Conservation (phyloP, 2,797 vertebrate genomes). For the Taeniopygia guttata region DNA sequence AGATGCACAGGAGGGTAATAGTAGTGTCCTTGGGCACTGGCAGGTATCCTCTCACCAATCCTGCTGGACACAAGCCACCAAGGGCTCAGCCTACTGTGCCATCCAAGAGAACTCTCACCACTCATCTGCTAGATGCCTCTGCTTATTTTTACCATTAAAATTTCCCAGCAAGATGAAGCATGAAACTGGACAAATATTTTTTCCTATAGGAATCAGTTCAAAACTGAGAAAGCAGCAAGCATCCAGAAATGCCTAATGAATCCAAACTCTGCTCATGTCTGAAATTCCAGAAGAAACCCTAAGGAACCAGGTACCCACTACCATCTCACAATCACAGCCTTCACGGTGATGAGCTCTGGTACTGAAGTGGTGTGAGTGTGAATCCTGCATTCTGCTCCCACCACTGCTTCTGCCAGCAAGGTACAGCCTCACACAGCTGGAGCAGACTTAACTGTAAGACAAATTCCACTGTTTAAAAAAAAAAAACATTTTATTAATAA, state of each 20-base stretch:
- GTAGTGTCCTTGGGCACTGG: background rate
- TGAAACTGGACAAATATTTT: background rate
- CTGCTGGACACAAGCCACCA: rapidly evolving
- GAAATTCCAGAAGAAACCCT: background rate
- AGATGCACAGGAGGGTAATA: background rate
- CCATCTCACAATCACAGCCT: background rate
- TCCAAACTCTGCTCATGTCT: background rate
- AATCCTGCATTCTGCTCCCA: background rate
- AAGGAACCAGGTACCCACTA: background rate
- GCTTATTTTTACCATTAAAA: background rate
- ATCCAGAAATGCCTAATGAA: background rate
- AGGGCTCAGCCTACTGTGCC: background rate
- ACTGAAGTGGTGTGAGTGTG: background rate
- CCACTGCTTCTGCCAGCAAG: background rate
- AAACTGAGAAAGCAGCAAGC: background rate
- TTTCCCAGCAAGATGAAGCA: background rate
- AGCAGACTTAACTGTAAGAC: background rate
- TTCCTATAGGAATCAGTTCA: background rate
- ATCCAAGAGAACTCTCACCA: background rate
- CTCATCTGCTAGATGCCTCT: background rate
- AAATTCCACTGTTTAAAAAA: background rate
- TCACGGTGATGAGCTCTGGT: background rate
- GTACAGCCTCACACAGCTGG: background rate
- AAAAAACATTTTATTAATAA: constrained; percentile 74
- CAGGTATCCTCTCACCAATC: background rate